Evolutionary conservation across 2,797 vertebrate species (phyloP).

Genomic region (Helostoma temminkii): DNA sequence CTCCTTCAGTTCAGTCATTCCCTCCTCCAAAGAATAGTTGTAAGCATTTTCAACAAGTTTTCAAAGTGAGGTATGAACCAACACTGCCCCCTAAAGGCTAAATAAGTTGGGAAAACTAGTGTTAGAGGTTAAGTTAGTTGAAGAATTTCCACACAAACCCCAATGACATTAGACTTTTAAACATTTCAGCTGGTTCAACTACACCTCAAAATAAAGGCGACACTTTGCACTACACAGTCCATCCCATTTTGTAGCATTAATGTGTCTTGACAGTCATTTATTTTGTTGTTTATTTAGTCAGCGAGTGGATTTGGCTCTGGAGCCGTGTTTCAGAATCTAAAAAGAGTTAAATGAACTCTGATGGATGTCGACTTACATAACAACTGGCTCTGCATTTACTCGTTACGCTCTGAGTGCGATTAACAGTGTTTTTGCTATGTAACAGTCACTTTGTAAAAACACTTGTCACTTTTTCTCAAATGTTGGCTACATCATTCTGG

Average conservation of each 20-base stretch:
- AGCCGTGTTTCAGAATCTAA: constrained; percentile 19
- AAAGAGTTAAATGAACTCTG: constrained; percentile 38
- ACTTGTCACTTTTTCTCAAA: constrained; percentile 31
- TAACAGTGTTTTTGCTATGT: constrained; percentile 24
- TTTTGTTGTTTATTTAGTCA: constrained; percentile 40
- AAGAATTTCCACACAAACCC: constrained; percentile 2
- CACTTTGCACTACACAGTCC: constrained; percentile 15
- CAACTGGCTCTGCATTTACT: constrained; percentile 16
- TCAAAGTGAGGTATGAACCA: constrained; percentile 70
- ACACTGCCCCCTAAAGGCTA: constrained; percentile 84
- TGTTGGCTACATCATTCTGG: constrained; percentile 13
- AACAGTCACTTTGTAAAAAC: constrained; percentile 36
- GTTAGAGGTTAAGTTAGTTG: constrained; percentile 11
- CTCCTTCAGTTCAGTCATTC: constrained; percentile 55
- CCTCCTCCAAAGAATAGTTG: constrained; percentile 60
- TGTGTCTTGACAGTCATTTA: constrained; percentile 30
- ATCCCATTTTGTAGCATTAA: constrained; percentile 16
- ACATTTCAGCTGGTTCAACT: background rate
- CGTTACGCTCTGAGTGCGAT: constrained; percentile 23
- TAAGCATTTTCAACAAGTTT: constrained; percentile 61
- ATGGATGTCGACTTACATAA: constrained; percentile 44
- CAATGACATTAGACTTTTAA: background rate
- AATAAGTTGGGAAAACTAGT: constrained; percentile 9
- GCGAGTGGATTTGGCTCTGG: constrained; percentile 15
- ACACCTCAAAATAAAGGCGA: background rate